A percentile compares a stretch with the other conserved stretches of the same genome.
phyloP scores from a whole-genome alignment of 2,113 vertebrate genomes.

The Zootoca vivipara region DNA sequence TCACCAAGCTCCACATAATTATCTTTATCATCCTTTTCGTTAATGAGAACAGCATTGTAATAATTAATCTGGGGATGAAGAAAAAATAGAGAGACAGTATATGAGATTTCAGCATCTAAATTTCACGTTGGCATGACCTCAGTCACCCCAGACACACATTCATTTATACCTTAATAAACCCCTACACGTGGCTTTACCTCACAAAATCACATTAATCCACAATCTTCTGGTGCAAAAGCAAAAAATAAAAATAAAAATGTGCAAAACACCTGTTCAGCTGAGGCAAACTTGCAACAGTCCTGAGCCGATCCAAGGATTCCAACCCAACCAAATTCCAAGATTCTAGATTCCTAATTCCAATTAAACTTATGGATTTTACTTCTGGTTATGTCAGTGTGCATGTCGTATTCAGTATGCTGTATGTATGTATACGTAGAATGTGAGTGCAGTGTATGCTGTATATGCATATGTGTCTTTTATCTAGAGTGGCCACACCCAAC shows the following conservation, averaged over 20 bases:
- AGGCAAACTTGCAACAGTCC: not conserved
- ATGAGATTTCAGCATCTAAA: not conserved
- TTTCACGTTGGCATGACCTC: too few relatives aligned
- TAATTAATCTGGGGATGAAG: conserved; percentile 85
- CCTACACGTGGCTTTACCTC: not conserved
- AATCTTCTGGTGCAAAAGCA: not conserved
- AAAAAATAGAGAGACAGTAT: not conserved
- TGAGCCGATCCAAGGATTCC: not conserved
- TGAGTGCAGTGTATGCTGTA: too few relatives aligned
- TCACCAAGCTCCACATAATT: conserved; percentile 86
- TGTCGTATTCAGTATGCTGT: not conserved
- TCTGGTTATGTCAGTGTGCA: not conserved
- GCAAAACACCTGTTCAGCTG: not conserved
- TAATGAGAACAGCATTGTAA: conserved; percentile 90
- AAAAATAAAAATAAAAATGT: too few relatives aligned
- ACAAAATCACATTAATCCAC: not conserved
- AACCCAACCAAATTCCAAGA: not conserved
- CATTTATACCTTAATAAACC: not conserved
- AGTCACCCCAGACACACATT: not conserved
- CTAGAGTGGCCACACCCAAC: too few relatives aligned
- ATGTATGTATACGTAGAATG: not conserved
- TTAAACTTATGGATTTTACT: not conserved
- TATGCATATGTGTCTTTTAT: too few relatives aligned
- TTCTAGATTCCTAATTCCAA: not conserved
- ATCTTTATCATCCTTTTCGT: conserved; percentile 84